phyloP scores from a whole-genome alignment of 2,888 invertebrate species.

The Drosophila subquinaria region DNA sequence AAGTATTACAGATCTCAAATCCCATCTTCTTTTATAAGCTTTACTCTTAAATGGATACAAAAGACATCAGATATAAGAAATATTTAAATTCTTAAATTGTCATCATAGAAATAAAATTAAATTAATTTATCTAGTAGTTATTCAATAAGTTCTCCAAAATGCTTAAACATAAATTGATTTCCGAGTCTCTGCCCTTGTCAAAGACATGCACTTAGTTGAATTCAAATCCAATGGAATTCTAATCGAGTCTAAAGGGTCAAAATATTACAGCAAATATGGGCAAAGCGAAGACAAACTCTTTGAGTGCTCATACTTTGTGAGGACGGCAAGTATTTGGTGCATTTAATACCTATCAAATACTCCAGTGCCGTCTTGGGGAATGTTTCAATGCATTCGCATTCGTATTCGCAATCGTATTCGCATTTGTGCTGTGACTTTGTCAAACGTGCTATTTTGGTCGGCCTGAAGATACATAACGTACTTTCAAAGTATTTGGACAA shows the following conservation, averaged over 20 bases:
- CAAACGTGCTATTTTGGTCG: conserved; percentile 45
- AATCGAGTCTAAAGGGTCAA: not conserved
- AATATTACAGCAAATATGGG: not conserved
- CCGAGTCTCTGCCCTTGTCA: not conserved
- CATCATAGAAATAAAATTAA: no score
- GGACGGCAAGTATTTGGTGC: conserved; percentile 18
- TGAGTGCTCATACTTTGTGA: not conserved
- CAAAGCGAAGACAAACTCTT: not conserved
- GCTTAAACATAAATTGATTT: not conserved
- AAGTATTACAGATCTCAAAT: no score
- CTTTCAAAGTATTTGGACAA: conserved; percentile 57
- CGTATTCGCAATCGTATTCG: conserved; percentile 14
- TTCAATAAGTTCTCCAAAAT: not conserved
- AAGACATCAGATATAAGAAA: no score
- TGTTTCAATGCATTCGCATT: conserved; percentile 19
- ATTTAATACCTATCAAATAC: conserved; percentile 23
- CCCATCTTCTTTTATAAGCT: no score
- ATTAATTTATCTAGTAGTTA: not conserved
- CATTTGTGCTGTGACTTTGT: conserved; percentile 19
- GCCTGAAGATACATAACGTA: conserved; percentile 34
- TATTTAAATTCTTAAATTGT: no score
- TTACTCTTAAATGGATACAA: no score
- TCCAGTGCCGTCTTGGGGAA: conserved; percentile 15
- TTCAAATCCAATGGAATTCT: not conserved
- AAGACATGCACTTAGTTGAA: not conserved